A percentile compares a stretch with the other conserved stretches of the same genome.
phyloP scores from a whole-genome alignment of 2,113 vertebrate species.

The Triplophysa dalaica region DNA sequence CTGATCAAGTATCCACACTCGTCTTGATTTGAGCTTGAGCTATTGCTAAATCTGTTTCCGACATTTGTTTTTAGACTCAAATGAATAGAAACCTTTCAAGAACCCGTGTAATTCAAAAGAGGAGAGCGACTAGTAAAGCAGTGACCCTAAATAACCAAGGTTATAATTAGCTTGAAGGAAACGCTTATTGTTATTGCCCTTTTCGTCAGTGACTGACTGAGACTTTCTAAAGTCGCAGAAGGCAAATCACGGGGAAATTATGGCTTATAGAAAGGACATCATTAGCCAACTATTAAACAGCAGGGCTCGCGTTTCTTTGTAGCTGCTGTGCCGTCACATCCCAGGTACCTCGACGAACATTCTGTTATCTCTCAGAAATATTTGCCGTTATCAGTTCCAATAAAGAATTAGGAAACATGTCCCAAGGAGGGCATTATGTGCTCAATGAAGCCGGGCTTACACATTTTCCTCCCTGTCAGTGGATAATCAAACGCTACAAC shows the following conservation, averaged over 20 bases:
- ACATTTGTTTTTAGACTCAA: background rate
- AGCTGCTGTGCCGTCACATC: constrained; percentile 60
- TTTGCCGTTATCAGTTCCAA: constrained; percentile 70
- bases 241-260: background rate
- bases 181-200: constrained; percentile 58
- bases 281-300: constrained; percentile 72
- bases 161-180: constrained; percentile 58
- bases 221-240: constrained; percentile 64
- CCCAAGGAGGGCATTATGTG: constrained; percentile 61
- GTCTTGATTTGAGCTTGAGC: background rate
- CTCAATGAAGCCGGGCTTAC: constrained; percentile 63
- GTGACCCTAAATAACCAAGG: constrained; percentile 63
- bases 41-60: background rate
- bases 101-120: constrained; percentile 51
- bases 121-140: constrained; percentile 60
- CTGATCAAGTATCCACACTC: background rate
- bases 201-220: constrained; percentile 8
- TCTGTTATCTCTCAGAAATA: constrained; percentile 71
- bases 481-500: constrained; percentile 57
- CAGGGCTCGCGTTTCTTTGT: constrained; percentile 68
- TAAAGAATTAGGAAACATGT: constrained; percentile 67
- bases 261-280: constrained; percentile 64
- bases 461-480: constrained; percentile 60
- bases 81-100: background rate
- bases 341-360: constrained; percentile 52